A percentile compares a stretch with the other conserved stretches of the same genome.
Conservation (phyloP, 2,113 vertebrate species). For the Hipposideros armiger region DNA sequence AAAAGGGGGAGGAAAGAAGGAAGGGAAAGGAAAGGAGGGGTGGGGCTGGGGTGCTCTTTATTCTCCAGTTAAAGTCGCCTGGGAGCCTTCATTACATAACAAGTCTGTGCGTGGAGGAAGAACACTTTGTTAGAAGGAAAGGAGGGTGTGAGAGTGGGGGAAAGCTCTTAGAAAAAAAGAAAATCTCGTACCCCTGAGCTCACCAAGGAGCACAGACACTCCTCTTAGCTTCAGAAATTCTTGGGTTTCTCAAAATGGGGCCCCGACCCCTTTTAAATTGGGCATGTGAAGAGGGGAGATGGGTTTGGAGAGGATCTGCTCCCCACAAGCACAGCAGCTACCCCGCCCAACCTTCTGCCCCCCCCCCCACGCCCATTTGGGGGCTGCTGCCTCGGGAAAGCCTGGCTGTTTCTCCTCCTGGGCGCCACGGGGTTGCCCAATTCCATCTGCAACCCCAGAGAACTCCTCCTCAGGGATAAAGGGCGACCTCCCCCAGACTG, state of each 20-base stretch:
- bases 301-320: background rate
- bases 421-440: background rate
- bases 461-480: slow-evolving; percentile 40
- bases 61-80: slow-evolving; percentile 76
- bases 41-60: slow-evolving; percentile 73
- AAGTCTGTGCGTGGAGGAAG: slow-evolving; percentile 67
- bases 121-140: slow-evolving; percentile 68
- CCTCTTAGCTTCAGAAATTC: slow-evolving; percentile 32
- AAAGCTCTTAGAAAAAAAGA: slow-evolving; percentile 40
- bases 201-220: slow-evolving; percentile 38
- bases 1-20: background rate
- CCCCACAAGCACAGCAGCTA: background rate
- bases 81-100: slow-evolving; percentile 83
- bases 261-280: slow-evolving; percentile 47
- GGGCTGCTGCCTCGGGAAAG: background rate
- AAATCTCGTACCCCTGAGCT: slow-evolving; percentile 42
- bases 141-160: background rate
- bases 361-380: background rate
- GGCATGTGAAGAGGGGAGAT: background rate
- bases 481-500: slow-evolving; percentile 32
- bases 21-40: background rate
- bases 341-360: background rate
- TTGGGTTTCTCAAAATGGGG: slow-evolving; percentile 17
- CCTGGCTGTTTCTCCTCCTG: background rate
- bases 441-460: slow-evolving; percentile 49